Evolutionary conservation across 2,888 invertebrate genomes (phyloP).

Genomic region (Heliconius hortense): DNA sequence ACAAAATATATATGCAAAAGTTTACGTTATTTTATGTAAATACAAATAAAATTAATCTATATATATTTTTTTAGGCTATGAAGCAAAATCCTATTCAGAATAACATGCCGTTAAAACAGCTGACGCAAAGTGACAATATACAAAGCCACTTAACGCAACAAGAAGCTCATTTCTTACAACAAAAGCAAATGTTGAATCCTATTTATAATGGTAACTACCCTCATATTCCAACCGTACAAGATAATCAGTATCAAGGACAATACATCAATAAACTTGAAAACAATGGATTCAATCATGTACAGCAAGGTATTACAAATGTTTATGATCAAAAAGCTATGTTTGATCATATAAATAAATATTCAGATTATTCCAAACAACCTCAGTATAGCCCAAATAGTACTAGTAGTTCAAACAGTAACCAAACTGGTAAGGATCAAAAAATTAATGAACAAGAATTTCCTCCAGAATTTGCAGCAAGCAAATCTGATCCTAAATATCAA

Average conservation of each 20-base stretch:
- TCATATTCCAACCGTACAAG: slow-evolving; percentile 63
- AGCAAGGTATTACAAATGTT: slow-evolving; percentile 74
- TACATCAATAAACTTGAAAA: slow-evolving; percentile 72
- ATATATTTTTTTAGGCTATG: slow-evolving; percentile 64
- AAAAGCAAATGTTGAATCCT: slow-evolving; percentile 79
- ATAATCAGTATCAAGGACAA: slow-evolving; percentile 69
- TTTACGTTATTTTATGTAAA: background rate
- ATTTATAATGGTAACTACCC: slow-evolving; percentile 71
- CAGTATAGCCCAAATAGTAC: slow-evolving; percentile 83
- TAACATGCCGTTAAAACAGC: slow-evolving; percentile 79
- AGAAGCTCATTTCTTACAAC: slow-evolving; percentile 79
- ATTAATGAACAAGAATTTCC: slow-evolving; percentile 81
- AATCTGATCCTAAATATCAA: slow-evolving; percentile 95
- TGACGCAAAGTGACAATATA: slow-evolving; percentile 76
- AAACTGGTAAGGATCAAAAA: slow-evolving; percentile 75
- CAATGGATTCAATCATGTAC: slow-evolving; percentile 66
- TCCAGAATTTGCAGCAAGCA: slow-evolving; percentile 88
- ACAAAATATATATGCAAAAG: background rate
- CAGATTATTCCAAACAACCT: slow-evolving; percentile 76
- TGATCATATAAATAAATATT: slow-evolving; percentile 75
- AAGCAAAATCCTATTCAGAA: slow-evolving; percentile 78
- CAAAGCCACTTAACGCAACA: slow-evolving; percentile 74
- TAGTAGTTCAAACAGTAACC: slow-evolving; percentile 76
- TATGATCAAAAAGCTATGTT: slow-evolving; percentile 74
- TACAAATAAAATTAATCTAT: background rate